Base-by-base conservation (phyloP, 1,140 invertebrate species). In the Neodiprion virginianus region DNA sequence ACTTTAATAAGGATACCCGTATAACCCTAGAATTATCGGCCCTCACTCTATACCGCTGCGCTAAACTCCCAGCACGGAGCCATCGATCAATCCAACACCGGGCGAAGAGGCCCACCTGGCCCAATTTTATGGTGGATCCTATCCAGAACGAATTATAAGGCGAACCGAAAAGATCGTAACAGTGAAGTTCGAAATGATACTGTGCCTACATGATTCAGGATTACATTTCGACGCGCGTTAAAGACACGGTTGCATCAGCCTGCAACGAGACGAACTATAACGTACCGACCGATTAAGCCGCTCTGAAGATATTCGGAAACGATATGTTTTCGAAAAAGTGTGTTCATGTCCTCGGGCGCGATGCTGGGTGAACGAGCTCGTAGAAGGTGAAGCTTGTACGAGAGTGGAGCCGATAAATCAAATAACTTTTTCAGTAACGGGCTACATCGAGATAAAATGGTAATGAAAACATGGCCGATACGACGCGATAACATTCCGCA, bases 381-480 rank as follows among this genome's bases (percentile, higher is more conserved):
- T 61, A 8, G 53, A 40, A 40, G 28, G 28, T 40, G 28, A 40
- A 40, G 28, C 28, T 40, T 40, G 28, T 40, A 40, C 28, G 28
- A 40, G 28, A 40, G 28, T 61, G 53, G 28, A 40, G 28, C 72
- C 79, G 80, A 87, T 87, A 87, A 87, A 87, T 87, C 85, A 87
- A 85, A 84, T 82, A 66, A 77, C 75, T 87, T 88, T 87, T 87
- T 86, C 79, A 75, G 78, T 81, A 77, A 78, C 78, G 81, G 72
- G 69, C 78, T 74, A 69, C 75, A 77, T 77, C 61, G 68, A 79
- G 74, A 76, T 79, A 80, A 79, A 78, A 82, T 81, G 80, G 82
- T 85, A 86, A 87, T 86, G 85, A 85, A 86, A 87, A 85, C 79
- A 85, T 74, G 82, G 79, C 78, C 83, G 82, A 87, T 86, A 86